A percentile compares a stretch with the other conserved stretches of the same genome.
Evolutionary conservation across 2,888 invertebrate genomes (phyloP).

Genomic region (Trypoxylon attenuatum): DNA sequence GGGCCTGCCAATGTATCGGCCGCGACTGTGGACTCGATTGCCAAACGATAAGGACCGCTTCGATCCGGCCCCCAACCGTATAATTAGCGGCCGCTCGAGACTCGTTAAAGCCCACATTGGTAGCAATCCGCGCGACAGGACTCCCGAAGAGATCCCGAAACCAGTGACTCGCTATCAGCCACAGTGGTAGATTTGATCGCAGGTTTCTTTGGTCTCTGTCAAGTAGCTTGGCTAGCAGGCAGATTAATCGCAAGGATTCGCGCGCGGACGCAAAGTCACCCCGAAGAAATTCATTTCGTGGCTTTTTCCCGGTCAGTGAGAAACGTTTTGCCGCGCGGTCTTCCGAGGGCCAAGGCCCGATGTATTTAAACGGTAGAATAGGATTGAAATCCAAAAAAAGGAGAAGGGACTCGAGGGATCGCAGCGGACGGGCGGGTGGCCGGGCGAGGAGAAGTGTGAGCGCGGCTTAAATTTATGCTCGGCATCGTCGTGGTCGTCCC

Average conservation of each 20-base stretch:
- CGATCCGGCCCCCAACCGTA: slow-evolving; percentile 29
- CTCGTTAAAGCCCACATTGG: not conserved
- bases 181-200: too few relatives aligned
- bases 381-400: slow-evolving; percentile 49
- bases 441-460: slow-evolving; percentile 51
- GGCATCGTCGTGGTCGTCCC: slow-evolving; percentile 61
- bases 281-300: not conserved
- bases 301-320: not conserved
- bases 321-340: slow-evolving; percentile 13
- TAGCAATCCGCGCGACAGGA: too few relatives aligned
- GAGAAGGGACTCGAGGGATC: slow-evolving; percentile 33
- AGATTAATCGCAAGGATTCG: too few relatives aligned
- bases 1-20: slow-evolving; percentile 47
- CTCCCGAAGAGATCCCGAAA: too few relatives aligned
- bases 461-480: slow-evolving; percentile 65
- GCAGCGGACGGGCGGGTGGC: slow-evolving; percentile 20
- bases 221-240: too few relatives aligned
- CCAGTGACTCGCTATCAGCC: too few relatives aligned
- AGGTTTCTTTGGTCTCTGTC: too few relatives aligned
- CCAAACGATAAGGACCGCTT: slow-evolving; percentile 28
- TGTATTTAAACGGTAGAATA: slow-evolving; percentile 41
- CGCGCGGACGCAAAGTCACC: too few relatives aligned
- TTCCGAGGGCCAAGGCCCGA: slow-evolving; percentile 23
- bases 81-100: slow-evolving; percentile 33
- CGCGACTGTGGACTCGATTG: slow-evolving; percentile 36